phyloP scores from a whole-genome alignment of 2,888 invertebrate genomes.

The Atherix ibis region DNA sequence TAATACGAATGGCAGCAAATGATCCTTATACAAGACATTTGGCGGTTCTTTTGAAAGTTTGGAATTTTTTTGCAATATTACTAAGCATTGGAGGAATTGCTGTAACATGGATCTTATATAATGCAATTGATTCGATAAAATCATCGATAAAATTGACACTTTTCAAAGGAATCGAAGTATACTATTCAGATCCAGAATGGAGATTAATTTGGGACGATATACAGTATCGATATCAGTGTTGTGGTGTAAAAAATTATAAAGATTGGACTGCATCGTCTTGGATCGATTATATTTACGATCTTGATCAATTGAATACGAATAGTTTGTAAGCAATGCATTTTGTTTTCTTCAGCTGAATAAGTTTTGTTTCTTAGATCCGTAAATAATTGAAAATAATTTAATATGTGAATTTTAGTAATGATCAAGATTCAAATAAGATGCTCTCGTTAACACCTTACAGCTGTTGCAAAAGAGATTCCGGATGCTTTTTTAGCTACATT shows the following conservation, averaged over 20 bases:
- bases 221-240: slow-evolving; percentile 24
- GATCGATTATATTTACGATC: slow-evolving; percentile 8
- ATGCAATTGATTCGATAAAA: slow-evolving; percentile 3
- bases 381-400: not conserved
- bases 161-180: slow-evolving; percentile 24
- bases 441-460: slow-evolving; percentile 11
- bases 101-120: slow-evolving; percentile 5
- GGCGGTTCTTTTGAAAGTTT: slow-evolving; percentile 9
- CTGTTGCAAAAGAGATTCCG: slow-evolving; percentile 10
- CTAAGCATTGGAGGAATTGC: slow-evolving; percentile 8
- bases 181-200: slow-evolving; percentile 27
- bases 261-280: slow-evolving; percentile 20
- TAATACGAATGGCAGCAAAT: slow-evolving; percentile 3
- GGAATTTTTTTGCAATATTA: slow-evolving; percentile 11
- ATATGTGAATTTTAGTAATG: not conserved
- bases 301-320: no score
- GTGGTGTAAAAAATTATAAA: slow-evolving; percentile 24
- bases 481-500: slow-evolving; percentile 7
- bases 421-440: no score
- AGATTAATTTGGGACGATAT: slow-evolving; percentile 27
- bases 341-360: not conserved
- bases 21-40: slow-evolving; percentile 10
- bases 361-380: not conserved
- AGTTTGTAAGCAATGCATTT: not conserved
- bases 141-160: slow-evolving; percentile 17